These are phyloP conservation scores for rat (Rattus norvegicus) DNA, from an alignment of 2,113 vertebrate species.

Conservation along the genomic window DNA sequence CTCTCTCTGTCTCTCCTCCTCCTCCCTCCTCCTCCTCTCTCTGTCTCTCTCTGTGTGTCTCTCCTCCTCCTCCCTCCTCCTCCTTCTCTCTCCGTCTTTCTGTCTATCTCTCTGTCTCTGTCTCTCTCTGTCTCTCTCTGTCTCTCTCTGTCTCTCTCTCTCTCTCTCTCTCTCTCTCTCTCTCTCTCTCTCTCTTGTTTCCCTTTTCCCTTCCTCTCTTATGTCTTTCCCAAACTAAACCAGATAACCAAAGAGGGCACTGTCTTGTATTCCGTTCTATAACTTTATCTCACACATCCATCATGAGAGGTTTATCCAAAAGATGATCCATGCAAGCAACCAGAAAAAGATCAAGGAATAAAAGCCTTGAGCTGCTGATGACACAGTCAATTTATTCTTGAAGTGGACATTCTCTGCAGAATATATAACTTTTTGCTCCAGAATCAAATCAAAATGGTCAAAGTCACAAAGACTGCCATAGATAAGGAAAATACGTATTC, in stretches of 20 bases:
- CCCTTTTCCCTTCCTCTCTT: not conserved
- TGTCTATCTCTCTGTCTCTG: not conserved
- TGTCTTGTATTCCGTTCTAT: not conserved
- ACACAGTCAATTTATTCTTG: constrained; percentile 22
- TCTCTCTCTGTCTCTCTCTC: not conserved
- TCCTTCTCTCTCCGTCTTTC: not conserved
- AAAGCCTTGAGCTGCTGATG: not conserved
- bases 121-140: not conserved
- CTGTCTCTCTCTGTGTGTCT: too few species aligned
- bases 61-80: too few species aligned
- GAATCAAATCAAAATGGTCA: constrained; percentile 42
- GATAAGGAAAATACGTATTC: not conserved
- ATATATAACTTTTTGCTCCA: constrained; percentile 27
- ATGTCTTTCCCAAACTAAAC: not conserved
- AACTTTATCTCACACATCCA: not conserved
- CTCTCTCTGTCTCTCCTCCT: not conserved
- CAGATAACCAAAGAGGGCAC: not conserved
- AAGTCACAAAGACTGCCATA: constrained; percentile 12
- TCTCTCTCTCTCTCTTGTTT: too few species aligned
- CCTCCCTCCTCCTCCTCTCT: not conserved
- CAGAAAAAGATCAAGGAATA: constrained; percentile 6
- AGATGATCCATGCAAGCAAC: not conserved
- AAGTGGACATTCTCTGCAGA: not conserved
- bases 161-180: too few species aligned
- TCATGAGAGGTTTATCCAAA: not conserved